Base-by-base conservation (phyloP, 2,888 invertebrate genomes). In the Drosophila meridiana region DNA sequence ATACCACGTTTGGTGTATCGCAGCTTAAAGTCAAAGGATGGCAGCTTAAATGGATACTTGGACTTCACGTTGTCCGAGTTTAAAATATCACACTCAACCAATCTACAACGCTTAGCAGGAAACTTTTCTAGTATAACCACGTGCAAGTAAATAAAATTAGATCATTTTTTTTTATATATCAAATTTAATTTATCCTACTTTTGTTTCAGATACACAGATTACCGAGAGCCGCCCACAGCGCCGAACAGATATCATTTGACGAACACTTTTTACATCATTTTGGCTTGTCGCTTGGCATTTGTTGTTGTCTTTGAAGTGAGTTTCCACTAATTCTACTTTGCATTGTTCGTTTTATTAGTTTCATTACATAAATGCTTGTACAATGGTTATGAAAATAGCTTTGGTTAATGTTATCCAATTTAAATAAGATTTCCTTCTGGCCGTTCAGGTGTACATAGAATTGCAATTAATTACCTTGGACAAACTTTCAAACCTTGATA, bases 241-340 rank as follows among this genome's bases (percentile, higher is more conserved):
- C 84, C 91, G 2, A 91, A 94, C n/a, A 93, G 93, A 53, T 98
- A 98, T 91, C 93, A 95, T 80, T 94, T 95, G 86, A 96, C 96
- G 8, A 94, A 95, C 72, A 95, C 96, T 92, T 99, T 96, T 93
- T 99, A 98, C 97, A 96, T 97, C 89, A 95, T 99, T 68, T 94
- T 99, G 87, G 98, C 98, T 8, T 97, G 97, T 13, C 94, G 98
- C 85, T 94, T 99, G 78, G 97, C 96, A 0, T 99, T 99, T 93
- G 96, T 99, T 67, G 97, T 99, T 1, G 95, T 98, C 2, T 99
- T 99, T 94, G 98, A 98, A 96, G 98, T 98, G 92, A 93, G 90
- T 83, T 45, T 9, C 32, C 38, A 13, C 36, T 5, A 5, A 28
- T 9, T 14, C 40, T 48, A 14, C 4, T 48, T 30, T 90, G 66